Percentiles rank a stretch among this genome's conserved stretches.
Evolutionary conservation across 2,797 vertebrate genomes (phyloP).

Genomic region (Semaprochilodus insignis): DNA sequence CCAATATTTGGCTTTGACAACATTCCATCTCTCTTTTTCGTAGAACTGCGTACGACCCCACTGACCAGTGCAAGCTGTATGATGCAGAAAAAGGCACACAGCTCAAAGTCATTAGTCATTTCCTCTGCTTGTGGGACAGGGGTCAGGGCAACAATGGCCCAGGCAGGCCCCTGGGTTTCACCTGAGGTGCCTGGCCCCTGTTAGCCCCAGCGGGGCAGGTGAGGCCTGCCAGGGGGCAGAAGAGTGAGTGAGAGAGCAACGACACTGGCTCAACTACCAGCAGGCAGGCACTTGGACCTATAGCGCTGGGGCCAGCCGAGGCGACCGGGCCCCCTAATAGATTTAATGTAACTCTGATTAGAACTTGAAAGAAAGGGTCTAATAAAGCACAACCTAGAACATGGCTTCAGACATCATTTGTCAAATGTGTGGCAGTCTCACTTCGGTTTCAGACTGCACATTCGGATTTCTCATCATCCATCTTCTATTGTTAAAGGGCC

Average conservation of each 20-base stretch:
- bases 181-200: constrained; percentile 61
- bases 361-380: background rate
- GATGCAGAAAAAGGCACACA: constrained; percentile 63
- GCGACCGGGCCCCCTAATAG: background rate
- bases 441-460: background rate
- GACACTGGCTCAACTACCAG: background rate
- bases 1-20: background rate
- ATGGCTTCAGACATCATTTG: background rate
- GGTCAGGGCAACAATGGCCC: constrained; percentile 69
- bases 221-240: constrained; percentile 14
- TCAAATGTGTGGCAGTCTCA: background rate
- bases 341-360: background rate
- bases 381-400: background rate
- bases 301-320: background rate
- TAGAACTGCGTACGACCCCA: background rate
- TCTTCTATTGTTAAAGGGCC: background rate
- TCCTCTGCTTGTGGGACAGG: constrained; percentile 65
- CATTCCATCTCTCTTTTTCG: background rate
- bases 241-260: constrained; percentile 51
- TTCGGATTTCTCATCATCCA: background rate
- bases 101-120: constrained; percentile 79
- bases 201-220: constrained; percentile 66
- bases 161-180: constrained; percentile 64
- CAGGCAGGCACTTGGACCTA: background rate
- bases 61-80: constrained; percentile 3